Evolutionary conservation across 2,797 vertebrate species (phyloP).

Genomic region (Smutsia temminckii): DNA sequence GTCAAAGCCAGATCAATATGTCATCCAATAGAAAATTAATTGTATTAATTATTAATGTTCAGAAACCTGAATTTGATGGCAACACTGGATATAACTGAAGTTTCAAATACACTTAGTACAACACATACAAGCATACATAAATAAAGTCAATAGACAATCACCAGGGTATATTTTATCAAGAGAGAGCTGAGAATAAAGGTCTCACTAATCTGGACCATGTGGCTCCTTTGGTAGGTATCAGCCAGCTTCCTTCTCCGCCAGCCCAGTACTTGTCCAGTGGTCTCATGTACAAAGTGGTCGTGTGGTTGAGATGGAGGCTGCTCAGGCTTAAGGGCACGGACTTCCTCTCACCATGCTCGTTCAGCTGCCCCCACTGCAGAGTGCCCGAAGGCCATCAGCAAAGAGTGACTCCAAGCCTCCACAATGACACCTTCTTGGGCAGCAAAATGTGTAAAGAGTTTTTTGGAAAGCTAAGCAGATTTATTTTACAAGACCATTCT

Average conservation of each 20-base stretch:
- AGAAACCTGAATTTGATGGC: not conserved
- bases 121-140: not conserved
- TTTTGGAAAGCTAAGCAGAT: not conserved
- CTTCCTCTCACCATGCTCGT: too few species aligned
- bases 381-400: too few species aligned
- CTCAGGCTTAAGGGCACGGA: too few species aligned
- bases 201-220: too few species aligned
- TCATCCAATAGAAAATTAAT: slow-evolving; percentile 9
- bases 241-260: too few species aligned
- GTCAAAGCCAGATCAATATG: not conserved
- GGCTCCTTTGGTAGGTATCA: too few species aligned
- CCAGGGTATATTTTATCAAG: not conserved
- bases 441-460: not conserved
- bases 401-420: too few species aligned
- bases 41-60: not conserved
- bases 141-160: not conserved
- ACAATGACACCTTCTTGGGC: too few species aligned
- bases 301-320: too few species aligned
- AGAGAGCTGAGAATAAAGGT: not conserved
- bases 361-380: too few species aligned
- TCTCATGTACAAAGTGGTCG: too few species aligned
- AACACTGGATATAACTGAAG: not conserved
- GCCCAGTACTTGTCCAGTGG: too few species aligned
- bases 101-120: not conserved
- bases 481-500: not conserved